A percentile compares a stretch with the other conserved stretches of the same genome.
Evolutionary conservation across 1,140 invertebrate genomes (phyloP).

Genomic region (Drosophila pandora): DNA sequence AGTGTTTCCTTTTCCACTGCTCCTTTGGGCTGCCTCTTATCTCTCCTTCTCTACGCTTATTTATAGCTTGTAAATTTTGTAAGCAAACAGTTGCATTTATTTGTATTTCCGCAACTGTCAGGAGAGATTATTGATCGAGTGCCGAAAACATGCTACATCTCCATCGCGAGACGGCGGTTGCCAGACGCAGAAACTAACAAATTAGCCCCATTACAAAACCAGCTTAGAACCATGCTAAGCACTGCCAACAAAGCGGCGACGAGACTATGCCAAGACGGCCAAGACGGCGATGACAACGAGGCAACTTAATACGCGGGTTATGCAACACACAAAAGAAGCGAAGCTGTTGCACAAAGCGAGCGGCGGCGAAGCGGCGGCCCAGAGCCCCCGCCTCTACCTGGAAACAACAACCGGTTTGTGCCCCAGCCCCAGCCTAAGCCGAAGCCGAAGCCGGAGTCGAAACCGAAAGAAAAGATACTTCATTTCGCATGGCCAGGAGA

Average conservation of each 20-base stretch:
- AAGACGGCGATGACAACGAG: slow-evolving; percentile 34
- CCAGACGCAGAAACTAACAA: not conserved
- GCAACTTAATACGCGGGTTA: slow-evolving; percentile 48
- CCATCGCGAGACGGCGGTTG: not conserved
- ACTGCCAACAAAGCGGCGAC: not conserved
- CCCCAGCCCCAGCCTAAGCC: not conserved
- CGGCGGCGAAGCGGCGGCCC: slow-evolving; percentile 14
- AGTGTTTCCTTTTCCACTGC: slow-evolving; percentile 34
- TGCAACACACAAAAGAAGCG: slow-evolving; percentile 35
- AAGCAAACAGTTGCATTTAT: slow-evolving; percentile 59
- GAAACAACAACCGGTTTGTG: slow-evolving; percentile 20
- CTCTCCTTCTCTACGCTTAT: slow-evolving; percentile 41
- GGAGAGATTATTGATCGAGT: slow-evolving; percentile 31
- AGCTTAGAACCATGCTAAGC: slow-evolving; percentile 32
- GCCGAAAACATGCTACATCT: slow-evolving; percentile 1
- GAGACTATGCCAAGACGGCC: slow-evolving; percentile 11
- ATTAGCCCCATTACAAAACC: slow-evolving; percentile 22
- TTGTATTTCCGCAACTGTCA: slow-evolving; percentile 63
- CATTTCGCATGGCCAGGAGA: slow-evolving; percentile 53
- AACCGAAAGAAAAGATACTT: slow-evolving; percentile 28
- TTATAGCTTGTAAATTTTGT: slow-evolving; percentile 72
- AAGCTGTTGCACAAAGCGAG: slow-evolving; percentile 52
- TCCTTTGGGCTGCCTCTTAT: not conserved
- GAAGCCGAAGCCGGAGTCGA: not conserved
- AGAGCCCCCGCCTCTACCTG: slow-evolving; percentile 20